A percentile compares a stretch with the other conserved stretches of the same genome.
Evolutionary conservation across 2,888 invertebrate genomes (phyloP).

Genomic region (Tetanocera ferruginea): DNA sequence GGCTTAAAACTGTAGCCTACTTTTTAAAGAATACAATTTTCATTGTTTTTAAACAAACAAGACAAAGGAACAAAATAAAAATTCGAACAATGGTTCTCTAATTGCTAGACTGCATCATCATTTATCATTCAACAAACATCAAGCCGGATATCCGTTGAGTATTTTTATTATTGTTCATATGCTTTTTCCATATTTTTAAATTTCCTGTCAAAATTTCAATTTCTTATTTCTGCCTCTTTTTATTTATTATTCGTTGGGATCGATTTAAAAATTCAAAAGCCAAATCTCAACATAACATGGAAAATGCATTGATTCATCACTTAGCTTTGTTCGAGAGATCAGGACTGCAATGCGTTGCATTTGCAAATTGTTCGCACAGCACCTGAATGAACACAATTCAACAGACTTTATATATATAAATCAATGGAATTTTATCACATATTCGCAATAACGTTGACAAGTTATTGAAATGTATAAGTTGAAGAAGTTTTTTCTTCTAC

Average conservation of each 20-base stretch:
- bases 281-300: not conserved
- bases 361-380: not conserved
- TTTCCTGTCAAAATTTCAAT: not conserved
- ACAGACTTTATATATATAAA: not conserved
- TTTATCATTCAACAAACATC: too few relatives aligned
- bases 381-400: not conserved
- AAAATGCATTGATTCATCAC: constrained; percentile 13
- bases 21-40: too few relatives aligned
- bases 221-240: not conserved
- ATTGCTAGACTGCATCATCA: too few relatives aligned
- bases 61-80: too few relatives aligned
- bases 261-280: not conserved
- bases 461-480: not conserved
- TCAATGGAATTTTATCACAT: not conserved
- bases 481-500: not conserved
- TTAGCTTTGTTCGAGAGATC: not conserved
- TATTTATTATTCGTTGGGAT: not conserved
- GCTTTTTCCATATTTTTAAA: not conserved
- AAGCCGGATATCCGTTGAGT: too few relatives aligned
- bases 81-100: too few relatives aligned
- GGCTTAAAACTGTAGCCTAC: too few relatives aligned
- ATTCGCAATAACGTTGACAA: not conserved
- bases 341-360: not conserved
- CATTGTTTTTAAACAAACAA: too few relatives aligned
- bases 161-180: not conserved